phyloP scores from a whole-genome alignment of 1,140 invertebrate genomes.

The Battus philenor region DNA sequence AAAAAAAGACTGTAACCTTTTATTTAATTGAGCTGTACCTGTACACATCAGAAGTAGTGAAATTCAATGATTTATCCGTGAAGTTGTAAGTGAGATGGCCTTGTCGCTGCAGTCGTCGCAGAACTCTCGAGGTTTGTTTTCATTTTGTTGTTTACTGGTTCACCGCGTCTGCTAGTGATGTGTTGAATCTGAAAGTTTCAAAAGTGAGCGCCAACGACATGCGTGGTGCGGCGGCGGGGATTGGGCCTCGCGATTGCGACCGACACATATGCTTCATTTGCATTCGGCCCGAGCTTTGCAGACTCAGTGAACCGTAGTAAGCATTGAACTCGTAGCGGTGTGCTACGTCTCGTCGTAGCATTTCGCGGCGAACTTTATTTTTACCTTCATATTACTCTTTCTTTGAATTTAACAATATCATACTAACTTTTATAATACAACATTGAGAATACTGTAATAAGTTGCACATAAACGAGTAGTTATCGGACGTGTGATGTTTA shows the following conservation, averaged over 20 bases:
- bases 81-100: constrained; percentile 68
- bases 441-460: too few relatives aligned
- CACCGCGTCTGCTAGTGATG: constrained; percentile 19
- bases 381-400: constrained; percentile 7
- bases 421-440: too few relatives aligned
- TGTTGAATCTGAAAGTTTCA: constrained; percentile 48
- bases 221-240: constrained; percentile 52
- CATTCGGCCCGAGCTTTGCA: constrained; percentile 53
- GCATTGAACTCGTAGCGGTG: constrained; percentile 43
- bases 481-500: too few relatives aligned
- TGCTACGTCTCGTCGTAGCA: constrained; percentile 52
- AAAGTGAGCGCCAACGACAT: constrained; percentile 57
- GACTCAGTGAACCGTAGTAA: constrained; percentile 70
- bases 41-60: constrained; percentile 24
- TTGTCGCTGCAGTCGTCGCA: constrained; percentile 71
- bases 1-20: neutral
- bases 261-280: constrained; percentile 70
- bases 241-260: constrained; percentile 40
- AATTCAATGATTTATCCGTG: constrained; percentile 57
- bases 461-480: too few relatives aligned
- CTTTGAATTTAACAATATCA: too few relatives aligned
- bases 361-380: constrained; percentile 21
- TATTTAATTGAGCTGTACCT: constrained; percentile 8
- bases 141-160: constrained; percentile 24
- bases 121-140: constrained; percentile 67